These are phyloP conservation scores for Drosophila falleni DNA, from an alignment of 2,888 invertebrate species.

Conservation along the genomic window DNA sequence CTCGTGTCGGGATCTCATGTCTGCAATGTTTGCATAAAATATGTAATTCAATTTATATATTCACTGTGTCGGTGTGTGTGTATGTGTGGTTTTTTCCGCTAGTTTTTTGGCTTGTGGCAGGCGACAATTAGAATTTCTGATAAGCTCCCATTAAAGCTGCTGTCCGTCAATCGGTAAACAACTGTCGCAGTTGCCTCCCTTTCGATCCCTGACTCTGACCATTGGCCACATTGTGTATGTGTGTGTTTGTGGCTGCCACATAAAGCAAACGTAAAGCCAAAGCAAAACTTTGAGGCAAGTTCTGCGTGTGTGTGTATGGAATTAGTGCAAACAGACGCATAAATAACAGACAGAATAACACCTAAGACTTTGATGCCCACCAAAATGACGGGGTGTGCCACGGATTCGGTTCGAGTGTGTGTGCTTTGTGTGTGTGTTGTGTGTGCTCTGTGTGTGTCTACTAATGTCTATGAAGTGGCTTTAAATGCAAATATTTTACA, in stretches of 20 bases:
- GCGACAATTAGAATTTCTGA: slow-evolving; percentile 78
- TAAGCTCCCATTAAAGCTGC: slow-evolving; percentile 70
- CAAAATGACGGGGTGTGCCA: slow-evolving; percentile 24
- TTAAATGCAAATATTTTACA: slow-evolving; percentile 63
- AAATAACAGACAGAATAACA: slow-evolving; percentile 69
- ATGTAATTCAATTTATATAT: slow-evolving; percentile 80
- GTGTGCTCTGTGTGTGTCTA: slow-evolving; percentile 48
- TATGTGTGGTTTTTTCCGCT: slow-evolving; percentile 10
- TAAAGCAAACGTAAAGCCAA: slow-evolving; percentile 55
- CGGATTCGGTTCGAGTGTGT: slow-evolving; percentile 2
- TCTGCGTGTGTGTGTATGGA: slow-evolving; percentile 42
- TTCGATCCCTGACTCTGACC: not conserved
- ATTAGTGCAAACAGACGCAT: slow-evolving; percentile 80
- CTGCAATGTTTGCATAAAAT: slow-evolving; percentile 73
- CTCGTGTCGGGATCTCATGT: slow-evolving; percentile 33
- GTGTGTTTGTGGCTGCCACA: slow-evolving; percentile 41
- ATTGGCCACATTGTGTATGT: slow-evolving; percentile 20
- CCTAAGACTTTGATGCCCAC: slow-evolving; percentile 69
- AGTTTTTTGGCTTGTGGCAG: slow-evolving; percentile 52
- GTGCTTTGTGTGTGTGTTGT: slow-evolving; percentile 12
- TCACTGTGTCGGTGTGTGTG: slow-evolving; percentile 26
- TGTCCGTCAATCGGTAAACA: slow-evolving; percentile 58
- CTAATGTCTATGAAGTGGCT: slow-evolving; percentile 73
- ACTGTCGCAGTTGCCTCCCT: slow-evolving; percentile 9
- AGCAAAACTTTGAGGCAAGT: slow-evolving; percentile 39